Percentiles rank a stretch among this genome's conserved stretches.
Evolutionary conservation across 2,113 vertebrate species (phyloP).

Genomic region (Chloropsis cyanopogon): DNA sequence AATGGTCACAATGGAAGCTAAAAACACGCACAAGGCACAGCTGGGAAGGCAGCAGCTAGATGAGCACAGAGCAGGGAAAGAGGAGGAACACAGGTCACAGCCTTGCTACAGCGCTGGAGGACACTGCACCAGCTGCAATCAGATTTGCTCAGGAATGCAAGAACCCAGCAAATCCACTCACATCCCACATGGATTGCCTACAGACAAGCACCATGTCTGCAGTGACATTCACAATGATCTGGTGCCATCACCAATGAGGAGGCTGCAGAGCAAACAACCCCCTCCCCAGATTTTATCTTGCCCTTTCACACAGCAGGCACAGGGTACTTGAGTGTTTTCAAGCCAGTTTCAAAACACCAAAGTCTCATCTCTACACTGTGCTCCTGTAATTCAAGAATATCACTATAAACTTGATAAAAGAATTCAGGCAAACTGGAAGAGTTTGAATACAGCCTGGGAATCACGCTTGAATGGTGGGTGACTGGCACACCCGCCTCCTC

Average conservation of each 20-base stretch:
- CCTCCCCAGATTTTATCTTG: background rate
- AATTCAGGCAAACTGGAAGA: background rate
- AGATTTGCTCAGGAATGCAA: background rate
- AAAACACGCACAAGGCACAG: background rate
- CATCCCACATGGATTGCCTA: background rate
- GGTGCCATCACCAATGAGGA: background rate
- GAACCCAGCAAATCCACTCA: background rate
- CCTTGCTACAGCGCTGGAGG: fast-evolving
- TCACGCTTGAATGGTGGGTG: fast-evolving
- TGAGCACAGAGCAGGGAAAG: background rate
- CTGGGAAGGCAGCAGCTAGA: background rate
- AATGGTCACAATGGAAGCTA: background rate
- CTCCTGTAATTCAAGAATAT: background rate
- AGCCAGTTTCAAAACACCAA: background rate
- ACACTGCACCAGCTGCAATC: background rate
- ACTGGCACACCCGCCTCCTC: background rate
- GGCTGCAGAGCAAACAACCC: background rate
- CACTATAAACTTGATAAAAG: background rate
- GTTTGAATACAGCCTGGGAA: background rate
- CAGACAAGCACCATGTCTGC: background rate
- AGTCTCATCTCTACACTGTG: background rate
- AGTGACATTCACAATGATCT: background rate
- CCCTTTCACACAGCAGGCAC: background rate
- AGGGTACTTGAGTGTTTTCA: background rate
- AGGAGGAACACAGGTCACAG: background rate